phyloP scores from a whole-genome alignment of 2,888 invertebrate species.

The Folsomia manolachei region DNA sequence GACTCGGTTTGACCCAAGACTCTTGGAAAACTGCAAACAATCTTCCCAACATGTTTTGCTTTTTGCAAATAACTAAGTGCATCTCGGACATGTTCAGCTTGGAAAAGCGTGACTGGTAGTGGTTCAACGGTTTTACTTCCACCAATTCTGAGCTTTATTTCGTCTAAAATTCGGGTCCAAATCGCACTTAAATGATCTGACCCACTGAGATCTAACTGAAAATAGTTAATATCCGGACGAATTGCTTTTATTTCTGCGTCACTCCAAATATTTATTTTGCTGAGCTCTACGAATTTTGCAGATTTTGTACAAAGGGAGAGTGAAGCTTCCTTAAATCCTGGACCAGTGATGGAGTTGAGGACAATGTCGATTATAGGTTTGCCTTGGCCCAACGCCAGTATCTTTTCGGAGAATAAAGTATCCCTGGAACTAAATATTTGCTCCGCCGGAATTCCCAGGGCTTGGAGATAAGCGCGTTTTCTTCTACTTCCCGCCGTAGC shows the following conservation, averaged over 20 bases:
- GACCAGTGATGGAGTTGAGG: constrained; percentile 7
- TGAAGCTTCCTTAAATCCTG: constrained; percentile 14
- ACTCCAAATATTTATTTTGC: constrained; percentile 7
- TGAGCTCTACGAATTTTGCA: constrained; percentile 14
- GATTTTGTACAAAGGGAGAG: background rate
- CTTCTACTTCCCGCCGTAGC: constrained; percentile 27
- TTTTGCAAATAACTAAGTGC: constrained; percentile 19
- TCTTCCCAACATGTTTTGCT: constrained; percentile 26
- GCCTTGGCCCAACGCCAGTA: background rate
- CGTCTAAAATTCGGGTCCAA: background rate
- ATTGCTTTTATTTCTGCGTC: background rate
- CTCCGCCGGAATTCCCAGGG: background rate
- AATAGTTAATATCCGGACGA: constrained; percentile 3
- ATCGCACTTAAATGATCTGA: background rate
- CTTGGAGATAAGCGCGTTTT: constrained; percentile 22
- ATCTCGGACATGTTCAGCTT: background rate
- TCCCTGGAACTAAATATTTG: constrained; percentile 4
- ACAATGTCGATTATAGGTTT: background rate
- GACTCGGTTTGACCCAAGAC: background rate
- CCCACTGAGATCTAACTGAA: background rate
- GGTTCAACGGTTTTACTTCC: background rate
- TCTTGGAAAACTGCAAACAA: constrained; percentile 12
- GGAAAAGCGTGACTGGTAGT: background rate
- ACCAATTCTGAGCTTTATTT: background rate
- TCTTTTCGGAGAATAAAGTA: background rate